Percentiles rank a stretch among this genome's conserved stretches.
Evolutionary conservation across 2,113 vertebrate species (phyloP).

Genomic region (Macrotis lagotis): DNA sequence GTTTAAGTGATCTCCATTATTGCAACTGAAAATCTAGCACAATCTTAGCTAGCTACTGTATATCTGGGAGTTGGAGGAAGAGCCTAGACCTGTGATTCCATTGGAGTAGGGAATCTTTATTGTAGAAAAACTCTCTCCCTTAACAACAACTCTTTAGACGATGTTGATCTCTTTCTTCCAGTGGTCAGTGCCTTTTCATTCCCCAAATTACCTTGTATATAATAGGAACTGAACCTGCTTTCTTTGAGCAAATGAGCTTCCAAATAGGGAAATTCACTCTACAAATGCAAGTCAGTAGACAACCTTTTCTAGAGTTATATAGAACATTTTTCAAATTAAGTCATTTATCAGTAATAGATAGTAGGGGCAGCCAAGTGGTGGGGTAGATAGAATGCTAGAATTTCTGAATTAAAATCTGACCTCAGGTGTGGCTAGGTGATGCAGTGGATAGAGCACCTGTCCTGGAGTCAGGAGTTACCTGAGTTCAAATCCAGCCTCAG

Average conservation of each 20-base stretch:
- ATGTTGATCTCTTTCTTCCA: neutral
- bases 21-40: neutral
- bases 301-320: neutral
- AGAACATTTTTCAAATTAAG: neutral
- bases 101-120: neutral
- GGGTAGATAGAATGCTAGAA: neutral
- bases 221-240: neutral
- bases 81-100: neutral
- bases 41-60: neutral
- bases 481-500: no score
- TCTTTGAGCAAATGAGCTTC: neutral
- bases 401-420: neutral
- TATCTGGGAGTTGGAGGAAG: neutral
- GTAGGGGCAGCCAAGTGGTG: neutral
- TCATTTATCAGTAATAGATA: neutral
- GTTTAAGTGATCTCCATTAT: neutral
- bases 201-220: neutral
- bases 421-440: no score
- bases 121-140: neutral
- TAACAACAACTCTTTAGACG: neutral
- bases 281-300: neutral
- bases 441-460: no score
- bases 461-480: no score
- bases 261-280: neutral
- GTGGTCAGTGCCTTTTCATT: neutral